Evolutionary conservation across 2,888 invertebrate genomes (phyloP), one percentile per base, ranked within the genome.

Genomic region (Agrotis ipsilon): DNA sequence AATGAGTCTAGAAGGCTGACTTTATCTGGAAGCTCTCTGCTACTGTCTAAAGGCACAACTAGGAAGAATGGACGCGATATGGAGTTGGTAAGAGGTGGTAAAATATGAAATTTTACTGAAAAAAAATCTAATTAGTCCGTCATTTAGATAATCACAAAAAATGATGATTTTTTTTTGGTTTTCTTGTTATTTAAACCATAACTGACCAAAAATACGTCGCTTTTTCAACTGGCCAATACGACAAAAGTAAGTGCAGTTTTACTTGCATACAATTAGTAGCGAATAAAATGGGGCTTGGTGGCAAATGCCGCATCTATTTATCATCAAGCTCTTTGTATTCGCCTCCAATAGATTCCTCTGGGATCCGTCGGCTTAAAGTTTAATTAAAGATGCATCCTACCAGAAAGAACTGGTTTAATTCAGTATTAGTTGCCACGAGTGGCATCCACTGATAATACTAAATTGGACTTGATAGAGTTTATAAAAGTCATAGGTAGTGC

Each of bases 371-470:
- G 90, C 90, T 92, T 92, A 90, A 92, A 92, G 89, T 92, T 92
- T 92, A 92, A 92, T 92, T 92, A 92, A 92, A 91, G 92, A 91
- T 91, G 91, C 91, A 91, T 84, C 86, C 80, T 81, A 72, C 81
- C 81, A 86, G 88, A 89, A 88, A 89, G 87, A 87, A 84, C 79
- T 81, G 81, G 82, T 80, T 91, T 87, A 86, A 89, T 88, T 86
- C 84, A 78, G 85, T 88, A 87, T 87, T 85, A 85, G 88, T 87
- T 88, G 86, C 81, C 73, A 85, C 81, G 81, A 80, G 74, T 82
- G 85, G 81, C 76, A 80, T 78, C 72, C 52, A 55, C 73, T 82
- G 87, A 87, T 87, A 87, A 83, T 75, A 71, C 65, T 80, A 66
- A 86, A 74, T 76, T 82, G 68, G 32, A 32, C n/a, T 67, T 68